These are phyloP conservation scores for Gryllus bimaculatus DNA, from an alignment of 1,140 invertebrate species.

Conservation along the genomic window DNA sequence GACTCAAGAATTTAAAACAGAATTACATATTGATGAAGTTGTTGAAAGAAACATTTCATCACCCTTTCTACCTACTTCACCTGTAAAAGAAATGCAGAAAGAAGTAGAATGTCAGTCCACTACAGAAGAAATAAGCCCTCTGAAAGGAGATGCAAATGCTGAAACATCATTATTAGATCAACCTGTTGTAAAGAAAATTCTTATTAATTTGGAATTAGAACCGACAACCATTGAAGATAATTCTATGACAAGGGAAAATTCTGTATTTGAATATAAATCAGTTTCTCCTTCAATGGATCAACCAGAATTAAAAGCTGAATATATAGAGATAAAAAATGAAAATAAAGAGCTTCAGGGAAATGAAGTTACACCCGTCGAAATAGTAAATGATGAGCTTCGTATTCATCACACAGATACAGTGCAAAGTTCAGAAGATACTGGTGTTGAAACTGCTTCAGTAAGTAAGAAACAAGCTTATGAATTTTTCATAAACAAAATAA, in stretches of 20 bases:
- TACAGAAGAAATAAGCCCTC: too few relatives aligned
- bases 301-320: not conserved
- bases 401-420: not conserved
- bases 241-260: too few relatives aligned
- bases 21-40: not conserved
- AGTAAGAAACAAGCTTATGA: constrained; percentile 42
- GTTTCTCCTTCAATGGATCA: not conserved
- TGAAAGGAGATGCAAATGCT: too few relatives aligned
- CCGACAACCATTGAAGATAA: constrained; percentile 2
- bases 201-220: not conserved
- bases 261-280: too few relatives aligned
- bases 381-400: not conserved
- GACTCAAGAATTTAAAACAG: not conserved
- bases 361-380: not conserved
- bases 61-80: too few relatives aligned
- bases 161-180: too few relatives aligned
- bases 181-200: not conserved
- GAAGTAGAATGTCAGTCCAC: too few relatives aligned
- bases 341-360: constrained; percentile 11
- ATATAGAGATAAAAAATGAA: not conserved
- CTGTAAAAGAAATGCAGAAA: too few relatives aligned
- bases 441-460: constrained; percentile 37
- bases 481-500: constrained; percentile 48
- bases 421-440: constrained; percentile 28
- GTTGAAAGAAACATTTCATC: not conserved